Conservation (phyloP, 92 coral and sea anemone species). For the Ricordea florida region DNA sequence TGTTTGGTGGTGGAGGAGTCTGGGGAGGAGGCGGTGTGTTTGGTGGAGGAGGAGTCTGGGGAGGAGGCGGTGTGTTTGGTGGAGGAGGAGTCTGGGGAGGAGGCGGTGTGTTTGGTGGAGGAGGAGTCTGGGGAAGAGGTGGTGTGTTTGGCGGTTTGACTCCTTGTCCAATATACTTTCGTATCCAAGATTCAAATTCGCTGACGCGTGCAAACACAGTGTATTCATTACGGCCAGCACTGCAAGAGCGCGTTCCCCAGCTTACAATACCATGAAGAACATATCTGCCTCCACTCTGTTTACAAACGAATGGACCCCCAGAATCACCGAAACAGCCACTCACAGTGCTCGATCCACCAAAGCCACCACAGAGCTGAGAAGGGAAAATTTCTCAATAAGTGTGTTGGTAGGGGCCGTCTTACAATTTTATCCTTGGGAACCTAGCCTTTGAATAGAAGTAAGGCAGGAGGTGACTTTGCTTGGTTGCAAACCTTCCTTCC, state of each 20-base stretch:
- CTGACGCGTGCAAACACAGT: slow-evolving; percentile 81
- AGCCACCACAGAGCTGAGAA: slow-evolving; percentile 73
- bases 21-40: not conserved
- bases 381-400: not conserved
- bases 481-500: too few species aligned
- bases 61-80: slow-evolving; percentile 23
- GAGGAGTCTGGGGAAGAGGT: slow-evolving; percentile 8
- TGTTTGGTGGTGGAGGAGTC: not conserved
- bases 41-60: slow-evolving; percentile 13
- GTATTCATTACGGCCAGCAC: slow-evolving; percentile 75
- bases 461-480: too few species aligned
- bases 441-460: too few species aligned
- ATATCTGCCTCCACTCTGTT: slow-evolving; percentile 33
- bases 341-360: slow-evolving; percentile 74
- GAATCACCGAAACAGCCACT: slow-evolving; percentile 88
- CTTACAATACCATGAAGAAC: slow-evolving; percentile 72
- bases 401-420: not conserved
- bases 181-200: slow-evolving; percentile 71
- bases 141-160: slow-evolving; percentile 22
- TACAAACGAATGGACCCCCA: slow-evolving; percentile 83
- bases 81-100: slow-evolving; percentile 35
- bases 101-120: slow-evolving; percentile 35
- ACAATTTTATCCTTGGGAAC: too few species aligned
- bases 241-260: slow-evolving; percentile 85
- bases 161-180: slow-evolving; percentile 49